Evolutionary conservation across 2,888 invertebrate genomes (phyloP), one percentile per base, ranked within the genome.

Genomic region (Automeris io): DNA sequence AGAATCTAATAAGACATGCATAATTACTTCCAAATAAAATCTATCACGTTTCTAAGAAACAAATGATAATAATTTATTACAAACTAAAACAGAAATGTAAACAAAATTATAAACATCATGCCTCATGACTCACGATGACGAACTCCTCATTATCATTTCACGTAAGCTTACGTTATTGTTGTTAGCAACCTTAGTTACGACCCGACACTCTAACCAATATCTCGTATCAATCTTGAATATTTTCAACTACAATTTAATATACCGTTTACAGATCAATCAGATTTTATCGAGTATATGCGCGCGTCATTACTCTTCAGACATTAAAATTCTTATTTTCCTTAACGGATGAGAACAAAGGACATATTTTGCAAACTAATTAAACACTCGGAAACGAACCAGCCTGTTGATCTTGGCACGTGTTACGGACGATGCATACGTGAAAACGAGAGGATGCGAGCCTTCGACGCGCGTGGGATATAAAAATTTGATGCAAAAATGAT

Each of bases 401-500:
- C 81, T 81, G 82, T 83, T 79, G 82, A 77, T 77, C 63, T 59
- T 57, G 46, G 71, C 81, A 75, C 81, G 81, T 75, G 76, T 61
- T 55, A 48, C 60, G 60, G 60, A 54, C 49, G 49, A 51, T 70
- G 70, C 73, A 74, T 77, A 78, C 71, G 70, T 70, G 69, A 70
- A 68, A 68, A 73, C 65, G 64, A 62, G 63, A 79, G 61, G 70
- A 82, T 81, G 81, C 66, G 64, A 72, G 67, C 57, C 68, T 63
- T 61, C 66, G 69, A 71, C 73, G 73, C 75, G 75, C 69, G 74
- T 67, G 71, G 72, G 61, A 70, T 70, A 69, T 80, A 73, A 73
- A 80, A 77, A 78, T 71, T 61, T 66, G 77, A 81, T 79, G 73
- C 72, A 81, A 85, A 83, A 85, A 86, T 86, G 86, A 85, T 86